Evolutionary conservation across 2,797 vertebrate genomes (phyloP).

Genomic region (Sorex maritimensis): DNA sequence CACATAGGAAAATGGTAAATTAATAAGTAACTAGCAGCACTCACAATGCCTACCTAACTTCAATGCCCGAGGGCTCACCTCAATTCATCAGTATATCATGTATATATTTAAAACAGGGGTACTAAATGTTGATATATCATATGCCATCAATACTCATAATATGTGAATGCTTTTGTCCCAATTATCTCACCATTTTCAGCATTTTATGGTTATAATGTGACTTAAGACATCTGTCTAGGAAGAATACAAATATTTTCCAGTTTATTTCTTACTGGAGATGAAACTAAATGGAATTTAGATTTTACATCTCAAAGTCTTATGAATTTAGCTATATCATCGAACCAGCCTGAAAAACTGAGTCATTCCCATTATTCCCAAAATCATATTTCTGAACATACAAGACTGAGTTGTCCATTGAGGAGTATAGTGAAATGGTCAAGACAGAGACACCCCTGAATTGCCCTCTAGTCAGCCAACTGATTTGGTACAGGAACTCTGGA

Average conservation of each 20-base stretch:
- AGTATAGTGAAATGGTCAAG: not conserved
- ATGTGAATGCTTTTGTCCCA: slow-evolving; percentile 32
- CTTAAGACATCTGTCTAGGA: not conserved
- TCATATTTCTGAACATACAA: not conserved
- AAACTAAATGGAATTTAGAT: not conserved
- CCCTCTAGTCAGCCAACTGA: not conserved
- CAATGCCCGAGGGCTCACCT: not conserved
- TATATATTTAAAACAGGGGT: not conserved
- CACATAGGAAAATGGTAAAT: not conserved
- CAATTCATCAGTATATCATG: not conserved
- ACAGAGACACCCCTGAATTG: not conserved
- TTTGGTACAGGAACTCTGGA: not conserved
- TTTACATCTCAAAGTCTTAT: not conserved
- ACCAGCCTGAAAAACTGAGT: slow-evolving; percentile 2
- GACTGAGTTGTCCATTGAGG: not conserved
- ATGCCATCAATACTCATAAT: not conserved
- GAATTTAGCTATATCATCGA: slow-evolving; percentile 26
- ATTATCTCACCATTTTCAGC: not conserved
- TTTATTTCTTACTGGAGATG: not conserved
- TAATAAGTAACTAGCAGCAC: not conserved
- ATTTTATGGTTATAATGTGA: slow-evolving; percentile 25
- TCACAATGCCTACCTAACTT: not conserved
- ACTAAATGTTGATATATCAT: slow-evolving; percentile 6
- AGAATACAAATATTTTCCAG: not conserved
- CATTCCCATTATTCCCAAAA: not conserved